phyloP scores from a whole-genome alignment of 2,113 vertebrate genomes.

The Elephantulus edwardii region DNA sequence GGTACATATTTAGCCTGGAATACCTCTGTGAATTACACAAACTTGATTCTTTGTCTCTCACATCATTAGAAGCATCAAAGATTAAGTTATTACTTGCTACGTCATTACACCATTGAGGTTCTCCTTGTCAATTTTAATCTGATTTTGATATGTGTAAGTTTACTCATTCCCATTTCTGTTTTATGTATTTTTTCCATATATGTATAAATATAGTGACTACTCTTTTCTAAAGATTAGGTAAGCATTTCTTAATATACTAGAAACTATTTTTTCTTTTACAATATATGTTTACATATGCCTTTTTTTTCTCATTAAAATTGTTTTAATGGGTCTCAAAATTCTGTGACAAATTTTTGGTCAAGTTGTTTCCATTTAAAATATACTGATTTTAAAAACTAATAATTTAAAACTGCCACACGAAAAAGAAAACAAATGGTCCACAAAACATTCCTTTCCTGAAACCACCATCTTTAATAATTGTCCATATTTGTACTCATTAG shows the following conservation, averaged over 20 bases:
- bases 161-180: not conserved
- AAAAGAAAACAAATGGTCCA: too few relatives aligned
- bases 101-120: not conserved
- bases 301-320: too few relatives aligned
- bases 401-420: too few relatives aligned
- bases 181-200: not conserved
- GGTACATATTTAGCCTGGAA: not conserved
- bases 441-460: too few relatives aligned
- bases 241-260: not conserved
- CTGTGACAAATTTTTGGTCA: too few relatives aligned
- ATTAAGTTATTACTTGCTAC: not conserved
- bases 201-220: not conserved
- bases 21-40: not conserved
- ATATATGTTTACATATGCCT: too few relatives aligned
- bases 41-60: not conserved
- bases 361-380: too few relatives aligned
- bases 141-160: not conserved
- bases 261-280: not conserved
- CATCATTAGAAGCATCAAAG: too few relatives aligned
- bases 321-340: too few relatives aligned
- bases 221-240: not conserved
- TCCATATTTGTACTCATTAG: too few relatives aligned
- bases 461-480: too few relatives aligned
- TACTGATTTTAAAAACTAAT: too few relatives aligned
- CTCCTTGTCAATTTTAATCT: not conserved